Conservation (phyloP, 2,888 invertebrate genomes). For the Rhyacophila evoluta region DNA sequence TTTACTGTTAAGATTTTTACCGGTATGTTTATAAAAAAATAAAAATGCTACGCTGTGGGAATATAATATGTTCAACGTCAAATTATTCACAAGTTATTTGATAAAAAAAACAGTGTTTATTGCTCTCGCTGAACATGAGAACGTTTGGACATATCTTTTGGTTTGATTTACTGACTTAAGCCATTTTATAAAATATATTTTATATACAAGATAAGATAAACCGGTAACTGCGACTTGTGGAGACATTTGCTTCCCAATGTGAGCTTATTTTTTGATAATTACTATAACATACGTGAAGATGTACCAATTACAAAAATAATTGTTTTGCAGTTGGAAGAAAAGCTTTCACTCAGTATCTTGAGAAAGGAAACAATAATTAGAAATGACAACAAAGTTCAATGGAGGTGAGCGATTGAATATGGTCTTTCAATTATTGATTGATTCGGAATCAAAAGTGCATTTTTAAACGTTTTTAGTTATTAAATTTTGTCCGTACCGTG, state of each 20-base stretch:
- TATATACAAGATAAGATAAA: background rate
- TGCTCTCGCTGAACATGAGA: background rate
- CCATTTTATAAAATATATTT: background rate
- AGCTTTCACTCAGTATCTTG: too few species aligned
- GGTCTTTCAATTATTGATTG: too few species aligned
- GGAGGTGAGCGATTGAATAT: too few species aligned
- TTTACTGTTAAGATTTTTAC: too few species aligned
- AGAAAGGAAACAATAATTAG: too few species aligned
- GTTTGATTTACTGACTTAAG: background rate
- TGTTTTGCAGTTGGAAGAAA: too few species aligned
- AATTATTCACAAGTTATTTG: conserved; percentile 2
- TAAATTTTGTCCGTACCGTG: too few species aligned
- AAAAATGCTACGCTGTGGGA: background rate
- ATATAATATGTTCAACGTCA: background rate
- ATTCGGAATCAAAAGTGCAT: too few species aligned
- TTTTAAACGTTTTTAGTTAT: too few species aligned
- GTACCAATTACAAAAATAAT: background rate
- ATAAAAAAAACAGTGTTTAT: conserved; percentile 15
- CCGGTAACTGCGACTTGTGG: background rate
- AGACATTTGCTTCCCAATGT: background rate
- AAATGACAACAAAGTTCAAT: too few species aligned
- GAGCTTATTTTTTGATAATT: background rate
- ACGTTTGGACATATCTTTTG: background rate
- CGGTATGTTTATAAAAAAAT: background rate
- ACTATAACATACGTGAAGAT: background rate